A percentile compares a stretch with the other conserved stretches of the same genome.
These are phyloP conservation scores for Tinamus major DNA, from an alignment of 2,797 vertebrate species.

Conservation along the genomic window DNA sequence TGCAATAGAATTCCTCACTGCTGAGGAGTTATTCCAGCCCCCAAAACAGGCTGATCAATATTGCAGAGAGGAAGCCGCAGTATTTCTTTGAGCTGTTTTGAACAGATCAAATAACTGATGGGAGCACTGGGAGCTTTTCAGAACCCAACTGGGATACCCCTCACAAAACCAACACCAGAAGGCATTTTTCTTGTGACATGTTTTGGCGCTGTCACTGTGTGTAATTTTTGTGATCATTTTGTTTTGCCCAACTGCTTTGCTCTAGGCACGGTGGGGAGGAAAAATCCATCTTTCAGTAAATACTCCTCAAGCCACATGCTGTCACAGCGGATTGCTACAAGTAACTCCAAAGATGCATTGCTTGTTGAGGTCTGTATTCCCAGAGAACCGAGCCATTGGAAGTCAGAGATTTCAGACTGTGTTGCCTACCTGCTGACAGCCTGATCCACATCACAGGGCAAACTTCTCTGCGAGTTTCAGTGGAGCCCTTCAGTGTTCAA, in stretches of 20 bases:
- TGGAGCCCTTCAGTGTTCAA: neutral
- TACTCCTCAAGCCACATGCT: slow-evolving; percentile 36
- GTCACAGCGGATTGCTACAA: slow-evolving; percentile 22
- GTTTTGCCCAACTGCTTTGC: neutral
- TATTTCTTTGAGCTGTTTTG: neutral
- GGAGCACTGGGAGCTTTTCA: neutral
- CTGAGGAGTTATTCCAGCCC: neutral
- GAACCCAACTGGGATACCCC: neutral
- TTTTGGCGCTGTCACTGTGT: slow-evolving; percentile 11
- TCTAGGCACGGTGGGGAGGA: neutral
- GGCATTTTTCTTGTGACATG: neutral
- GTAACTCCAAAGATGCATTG: neutral
- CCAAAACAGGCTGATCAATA: neutral
- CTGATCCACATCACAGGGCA: neutral
- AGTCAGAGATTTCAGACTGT: neutral
- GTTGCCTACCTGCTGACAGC: neutral
- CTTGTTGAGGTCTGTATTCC: neutral
- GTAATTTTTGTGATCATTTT: slow-evolving; percentile 35
- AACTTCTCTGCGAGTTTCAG: neutral
- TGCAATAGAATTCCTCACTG: neutral
- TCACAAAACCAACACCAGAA: neutral
- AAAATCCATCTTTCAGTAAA: slow-evolving; percentile 55
- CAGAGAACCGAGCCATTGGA: neutral
- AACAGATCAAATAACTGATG: neutral
- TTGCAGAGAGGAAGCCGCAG: neutral